Evolutionary conservation across 2,113 vertebrate species (phyloP), one percentile per base, ranked within the genome.

Genomic region (Nycticebus coucang): DNA sequence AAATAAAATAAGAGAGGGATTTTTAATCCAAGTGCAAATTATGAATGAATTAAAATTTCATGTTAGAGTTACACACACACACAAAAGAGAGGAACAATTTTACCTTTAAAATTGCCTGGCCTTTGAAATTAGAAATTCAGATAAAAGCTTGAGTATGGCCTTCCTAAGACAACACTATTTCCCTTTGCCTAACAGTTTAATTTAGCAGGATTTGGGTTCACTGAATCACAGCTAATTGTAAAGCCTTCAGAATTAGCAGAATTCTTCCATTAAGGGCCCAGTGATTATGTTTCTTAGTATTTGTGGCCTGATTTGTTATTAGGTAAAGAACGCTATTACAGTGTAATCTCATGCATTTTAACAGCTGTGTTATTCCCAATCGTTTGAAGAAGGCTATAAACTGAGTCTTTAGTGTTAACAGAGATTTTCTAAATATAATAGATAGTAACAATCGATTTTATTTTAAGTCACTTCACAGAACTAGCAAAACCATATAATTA

Each of bases 281-380:
- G 21, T 95, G 92, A 87, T 97, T 95, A 21, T 93, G 80, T 95
- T 97, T 97, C 71, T 96, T 95, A 97, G 95, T 77, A 92, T 59
- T 93, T 68, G 96, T 84, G 81, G 66, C 33, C 53, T 97, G 87
- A 97, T 96, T 97, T 97, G 71, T 96, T 97, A 89, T 64, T 95
- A 68, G 55, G 64, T 97, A 94, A 75, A 94, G 90, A 84, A 69
- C 87, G 45, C 68, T 93, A 66, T 90, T 96, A 87, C 91, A 33
- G n/a, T 86, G 41, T 95, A 96, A 96, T 97, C 88, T 97, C n/a
- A 18, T 97, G 78, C 72, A 96, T 98, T 98, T 98, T 97, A 97
- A 97, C 94, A 96, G 28, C 95, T 97, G 33, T 94, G 30, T 95
- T 97, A 97, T 96, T 96, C 84, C 91, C 62, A 87, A 35, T 94